These are phyloP conservation scores for Melanotaenia parkinsoni DNA, from an alignment of 2,797 vertebrate genomes.

Conservation along the genomic window DNA sequence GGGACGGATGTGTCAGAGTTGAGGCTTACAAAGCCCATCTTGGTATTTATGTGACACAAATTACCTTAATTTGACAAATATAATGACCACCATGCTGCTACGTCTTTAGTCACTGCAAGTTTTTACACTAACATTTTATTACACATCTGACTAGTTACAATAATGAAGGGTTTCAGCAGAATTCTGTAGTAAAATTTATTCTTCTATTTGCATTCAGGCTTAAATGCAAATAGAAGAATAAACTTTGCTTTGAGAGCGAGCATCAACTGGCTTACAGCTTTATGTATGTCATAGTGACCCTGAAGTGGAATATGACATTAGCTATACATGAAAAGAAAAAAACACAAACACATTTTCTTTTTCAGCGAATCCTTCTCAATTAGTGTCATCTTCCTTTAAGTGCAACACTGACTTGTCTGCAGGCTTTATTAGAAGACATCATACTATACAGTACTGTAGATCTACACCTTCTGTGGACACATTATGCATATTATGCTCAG, in stretches of 20 bases:
- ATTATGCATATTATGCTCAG: neutral
- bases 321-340: neutral
- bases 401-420: neutral
- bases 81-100: neutral
- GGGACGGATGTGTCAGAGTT: neutral
- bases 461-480: neutral
- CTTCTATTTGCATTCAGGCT: no score
- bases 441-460: neutral
- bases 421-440: neutral
- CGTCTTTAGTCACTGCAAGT: neutral
- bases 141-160: neutral
- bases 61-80: neutral
- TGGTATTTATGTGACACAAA: neutral
- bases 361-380: neutral
- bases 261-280: neutral
- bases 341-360: neutral
- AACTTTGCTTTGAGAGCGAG: neutral
- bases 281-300: neutral
- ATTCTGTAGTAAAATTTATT: neutral
- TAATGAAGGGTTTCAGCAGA: neutral
- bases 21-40: neutral
- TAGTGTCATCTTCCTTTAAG: neutral
- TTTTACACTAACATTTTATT: neutral
- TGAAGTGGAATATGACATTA: conserved; percentile 3
- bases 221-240: neutral